Evolutionary conservation across 2,888 invertebrate genomes (phyloP).

Genomic region (Mimas tiliae): DNA sequence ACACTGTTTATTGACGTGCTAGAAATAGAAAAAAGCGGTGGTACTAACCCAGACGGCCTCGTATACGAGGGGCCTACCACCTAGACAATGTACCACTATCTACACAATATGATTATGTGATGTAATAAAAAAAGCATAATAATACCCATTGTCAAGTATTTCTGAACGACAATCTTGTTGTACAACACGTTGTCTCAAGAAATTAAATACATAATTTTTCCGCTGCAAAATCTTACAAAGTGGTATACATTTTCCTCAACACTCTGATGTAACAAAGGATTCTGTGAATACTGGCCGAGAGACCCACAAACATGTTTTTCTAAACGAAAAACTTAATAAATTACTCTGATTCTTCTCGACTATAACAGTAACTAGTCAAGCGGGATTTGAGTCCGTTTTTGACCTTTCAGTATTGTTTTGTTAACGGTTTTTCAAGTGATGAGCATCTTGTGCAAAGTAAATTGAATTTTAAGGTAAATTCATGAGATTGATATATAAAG

Average conservation of each 20-base stretch:
- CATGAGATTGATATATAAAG: background rate
- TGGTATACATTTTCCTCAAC: constrained; percentile 11
- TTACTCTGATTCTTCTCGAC: constrained; percentile 35
- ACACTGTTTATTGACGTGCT: no score
- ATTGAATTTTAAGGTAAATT: background rate
- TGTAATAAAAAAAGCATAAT: no score
- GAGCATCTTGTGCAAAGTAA: background rate
- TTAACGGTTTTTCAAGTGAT: background rate
- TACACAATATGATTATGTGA: no score
- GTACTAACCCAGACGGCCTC: no score
- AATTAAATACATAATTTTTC: constrained; percentile 13
- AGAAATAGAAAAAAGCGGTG: no score
- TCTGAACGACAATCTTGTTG: background rate
- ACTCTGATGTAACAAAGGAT: constrained; percentile 21
- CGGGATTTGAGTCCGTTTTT: background rate
- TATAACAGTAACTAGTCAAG: background rate
- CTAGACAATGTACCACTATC: no score
- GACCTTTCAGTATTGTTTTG: constrained; percentile 13
- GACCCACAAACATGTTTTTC: constrained; percentile 51
- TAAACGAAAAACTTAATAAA: constrained; percentile 48
- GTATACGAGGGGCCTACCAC: no score
- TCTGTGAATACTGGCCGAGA: constrained; percentile 33
- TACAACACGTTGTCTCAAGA: no score
- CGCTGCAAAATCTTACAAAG: background rate
- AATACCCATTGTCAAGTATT: no score